These are phyloP conservation scores for Hyposmocoma kahamanoa DNA, from an alignment of 1,140 invertebrate genomes.

Conservation along the genomic window DNA sequence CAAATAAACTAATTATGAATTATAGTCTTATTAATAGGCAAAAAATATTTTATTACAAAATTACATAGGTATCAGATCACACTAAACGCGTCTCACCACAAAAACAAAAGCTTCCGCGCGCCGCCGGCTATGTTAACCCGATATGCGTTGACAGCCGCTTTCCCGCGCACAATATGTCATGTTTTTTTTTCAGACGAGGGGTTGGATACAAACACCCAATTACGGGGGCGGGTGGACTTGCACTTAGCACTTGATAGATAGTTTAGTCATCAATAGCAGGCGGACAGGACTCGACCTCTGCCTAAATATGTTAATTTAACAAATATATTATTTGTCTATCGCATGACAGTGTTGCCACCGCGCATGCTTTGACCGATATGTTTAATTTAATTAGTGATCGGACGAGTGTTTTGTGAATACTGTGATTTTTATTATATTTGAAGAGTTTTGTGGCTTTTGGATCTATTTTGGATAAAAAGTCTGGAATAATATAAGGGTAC, in stretches of 20 bases:
- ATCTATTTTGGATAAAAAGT: too few species aligned
- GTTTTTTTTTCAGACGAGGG: slow-evolving; percentile 62
- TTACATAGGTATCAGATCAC: slow-evolving; percentile 51
- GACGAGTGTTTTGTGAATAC: slow-evolving; percentile 42
- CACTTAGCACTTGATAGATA: slow-evolving; percentile 56
- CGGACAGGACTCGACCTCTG: slow-evolving; percentile 43
- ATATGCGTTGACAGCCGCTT: slow-evolving; percentile 60
- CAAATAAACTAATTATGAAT: too few species aligned
- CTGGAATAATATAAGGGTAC: too few species aligned
- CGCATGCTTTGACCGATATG: slow-evolving; percentile 41
- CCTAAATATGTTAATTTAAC: slow-evolving; percentile 17
- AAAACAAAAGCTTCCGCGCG: slow-evolving; percentile 45
- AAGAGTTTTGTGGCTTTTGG: too few species aligned
- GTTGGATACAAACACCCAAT: slow-evolving; percentile 71
- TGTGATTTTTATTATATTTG: too few species aligned
- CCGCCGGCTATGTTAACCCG: slow-evolving; percentile 42
- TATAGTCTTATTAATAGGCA: too few species aligned
- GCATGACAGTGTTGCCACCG: slow-evolving; percentile 39
- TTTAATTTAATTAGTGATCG: slow-evolving; percentile 66
- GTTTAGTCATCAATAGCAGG: slow-evolving; percentile 60
- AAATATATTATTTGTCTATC: slow-evolving; percentile 22
- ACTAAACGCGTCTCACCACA: slow-evolving; percentile 59
- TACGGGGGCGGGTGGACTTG: slow-evolving; percentile 57
- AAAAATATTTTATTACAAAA: slow-evolving; percentile 39
- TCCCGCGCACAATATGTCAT: slow-evolving; percentile 68